Conservation (phyloP, 2,797 vertebrate genomes). For the Centroberyx gerrardi region DNA sequence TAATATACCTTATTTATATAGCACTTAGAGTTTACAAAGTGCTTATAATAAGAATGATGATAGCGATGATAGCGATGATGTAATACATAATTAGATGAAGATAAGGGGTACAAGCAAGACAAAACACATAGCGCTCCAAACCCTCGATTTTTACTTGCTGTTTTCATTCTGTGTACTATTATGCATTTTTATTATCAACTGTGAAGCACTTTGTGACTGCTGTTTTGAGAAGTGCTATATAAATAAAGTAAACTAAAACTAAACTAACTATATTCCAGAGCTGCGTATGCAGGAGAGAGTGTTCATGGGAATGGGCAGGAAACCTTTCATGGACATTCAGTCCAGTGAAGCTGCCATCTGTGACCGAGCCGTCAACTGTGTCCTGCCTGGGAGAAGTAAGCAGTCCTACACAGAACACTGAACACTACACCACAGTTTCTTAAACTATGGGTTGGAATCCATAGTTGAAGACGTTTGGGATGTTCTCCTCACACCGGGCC, state of each 20-base stretch:
- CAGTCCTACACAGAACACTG: not conserved
- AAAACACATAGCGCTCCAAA: too few species aligned
- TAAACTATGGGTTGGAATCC: not conserved
- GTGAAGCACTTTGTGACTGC: too few species aligned
- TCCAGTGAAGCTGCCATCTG: constrained; percentile 87
- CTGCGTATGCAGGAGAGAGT: constrained; percentile 88
- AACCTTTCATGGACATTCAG: constrained; percentile 88
- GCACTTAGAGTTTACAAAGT: too few species aligned
- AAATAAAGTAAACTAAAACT: too few species aligned
- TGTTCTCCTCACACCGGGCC: not conserved
- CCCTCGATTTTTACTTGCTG: too few species aligned
- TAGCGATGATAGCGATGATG: too few species aligned
- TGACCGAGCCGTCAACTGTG: constrained; percentile 82
- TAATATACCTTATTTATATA: not conserved
- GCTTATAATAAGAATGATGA: too few species aligned
- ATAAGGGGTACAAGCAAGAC: too few species aligned
- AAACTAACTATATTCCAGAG: constrained; percentile 72
- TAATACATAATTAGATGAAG: too few species aligned
- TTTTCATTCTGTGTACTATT: too few species aligned
- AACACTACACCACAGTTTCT: not conserved
- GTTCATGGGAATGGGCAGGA: constrained; percentile 88
- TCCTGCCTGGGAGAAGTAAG: constrained; percentile 80
- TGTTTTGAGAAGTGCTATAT: too few species aligned
- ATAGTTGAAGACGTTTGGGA: not conserved
- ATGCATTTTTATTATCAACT: too few species aligned